A percentile compares a stretch with the other conserved stretches of the same genome.
phyloP scores from a whole-genome alignment of 2,888 invertebrate species.

The Anodontia alba region DNA sequence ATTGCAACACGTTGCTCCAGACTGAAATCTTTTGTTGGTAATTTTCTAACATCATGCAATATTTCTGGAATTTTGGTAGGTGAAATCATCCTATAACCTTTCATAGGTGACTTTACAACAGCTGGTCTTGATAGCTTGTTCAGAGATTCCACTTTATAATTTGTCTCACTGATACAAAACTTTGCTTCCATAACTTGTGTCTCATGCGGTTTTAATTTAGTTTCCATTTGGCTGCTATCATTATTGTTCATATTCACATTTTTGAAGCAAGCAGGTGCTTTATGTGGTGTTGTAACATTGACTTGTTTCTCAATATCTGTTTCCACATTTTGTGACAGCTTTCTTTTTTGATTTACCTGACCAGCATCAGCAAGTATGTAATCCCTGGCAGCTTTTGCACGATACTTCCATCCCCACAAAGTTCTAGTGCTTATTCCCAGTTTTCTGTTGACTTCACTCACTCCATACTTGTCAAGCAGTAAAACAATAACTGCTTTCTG shows the following conservation, averaged over 20 bases:
- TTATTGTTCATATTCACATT: not conserved
- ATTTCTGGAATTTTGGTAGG: constrained; percentile 53
- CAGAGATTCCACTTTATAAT: not conserved
- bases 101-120: constrained; percentile 6
- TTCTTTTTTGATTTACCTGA: not conserved
- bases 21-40: constrained; percentile 45
- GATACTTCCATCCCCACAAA: constrained; percentile 52
- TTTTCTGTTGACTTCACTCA: constrained; percentile 40
- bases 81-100: constrained; percentile 57
- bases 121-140: not conserved
- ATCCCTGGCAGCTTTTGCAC: constrained; percentile 28
- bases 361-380: constrained; percentile 37
- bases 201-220: not conserved
- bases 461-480: constrained; percentile 47
- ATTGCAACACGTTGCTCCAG: constrained; percentile 57
- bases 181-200: not conserved
- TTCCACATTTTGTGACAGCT: not conserved
- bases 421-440: constrained; percentile 53
- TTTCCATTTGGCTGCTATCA: not conserved
- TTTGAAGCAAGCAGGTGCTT: not conserved
- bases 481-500: constrained; percentile 56
- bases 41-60: constrained; percentile 30
- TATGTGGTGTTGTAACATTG: not conserved
- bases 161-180: not conserved
- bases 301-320: not conserved